Percentiles rank a stretch among this genome's conserved stretches.
phyloP scores from a whole-genome alignment of 2,797 vertebrate species.

The Mareca penelope region DNA sequence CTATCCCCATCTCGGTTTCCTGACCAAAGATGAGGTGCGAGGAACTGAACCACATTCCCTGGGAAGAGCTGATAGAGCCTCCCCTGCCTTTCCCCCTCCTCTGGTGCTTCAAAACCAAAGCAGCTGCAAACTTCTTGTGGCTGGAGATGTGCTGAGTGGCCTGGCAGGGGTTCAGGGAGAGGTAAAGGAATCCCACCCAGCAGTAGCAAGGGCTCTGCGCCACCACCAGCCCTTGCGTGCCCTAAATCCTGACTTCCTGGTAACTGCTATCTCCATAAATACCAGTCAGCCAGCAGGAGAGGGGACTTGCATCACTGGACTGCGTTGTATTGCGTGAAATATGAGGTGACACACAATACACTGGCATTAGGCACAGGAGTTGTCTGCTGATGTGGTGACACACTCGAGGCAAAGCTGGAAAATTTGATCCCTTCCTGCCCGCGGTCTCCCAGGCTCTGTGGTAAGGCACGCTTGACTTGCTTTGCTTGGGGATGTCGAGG shows the following conservation, averaged over 20 bases:
- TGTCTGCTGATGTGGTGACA: conserved; percentile 70
- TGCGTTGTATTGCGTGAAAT: conserved; percentile 50
- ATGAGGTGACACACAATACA: conserved; percentile 59
- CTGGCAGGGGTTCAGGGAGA: conserved; percentile 60
- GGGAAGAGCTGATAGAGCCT: conserved; percentile 65
- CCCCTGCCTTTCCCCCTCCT: not conserved
- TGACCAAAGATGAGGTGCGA: conserved; percentile 66
- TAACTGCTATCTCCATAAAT: conserved; percentile 57
- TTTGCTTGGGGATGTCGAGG: not conserved
- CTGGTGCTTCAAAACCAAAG: conserved; percentile 57
- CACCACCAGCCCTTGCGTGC: conserved; percentile 9
- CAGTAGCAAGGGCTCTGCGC: conserved; percentile 43
- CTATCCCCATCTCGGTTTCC: conserved; percentile 46
- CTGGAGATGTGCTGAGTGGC: conserved; percentile 68
- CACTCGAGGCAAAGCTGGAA: conserved; percentile 54
- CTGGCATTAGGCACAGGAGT: conserved; percentile 64
- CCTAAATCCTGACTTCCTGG: conserved; percentile 35
- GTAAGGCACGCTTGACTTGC: not conserved
- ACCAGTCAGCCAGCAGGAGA: not conserved
- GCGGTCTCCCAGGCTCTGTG: not conserved
- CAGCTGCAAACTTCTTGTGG: conserved; percentile 67
- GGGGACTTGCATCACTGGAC: not conserved
- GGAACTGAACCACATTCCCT: conserved; percentile 33
- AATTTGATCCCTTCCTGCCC: conserved; percentile 55
- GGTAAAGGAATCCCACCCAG: conserved; percentile 65